Evolutionary conservation across 2,113 vertebrate species (phyloP).

Genomic region (Otocyon megalotis): DNA sequence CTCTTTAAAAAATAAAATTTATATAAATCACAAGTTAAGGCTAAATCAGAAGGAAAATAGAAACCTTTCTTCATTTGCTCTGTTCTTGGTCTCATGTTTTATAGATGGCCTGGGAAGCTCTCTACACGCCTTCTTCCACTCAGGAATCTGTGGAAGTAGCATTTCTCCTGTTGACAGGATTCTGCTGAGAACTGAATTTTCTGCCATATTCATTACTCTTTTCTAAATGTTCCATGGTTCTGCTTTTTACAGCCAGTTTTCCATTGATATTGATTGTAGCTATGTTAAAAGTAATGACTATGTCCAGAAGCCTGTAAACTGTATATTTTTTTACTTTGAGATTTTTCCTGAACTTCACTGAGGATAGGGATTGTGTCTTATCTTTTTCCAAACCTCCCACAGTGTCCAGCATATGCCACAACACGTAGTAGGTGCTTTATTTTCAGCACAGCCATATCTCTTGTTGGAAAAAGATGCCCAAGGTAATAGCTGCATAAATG

Average conservation of each 20-base stretch:
- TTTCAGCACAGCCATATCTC: not conserved
- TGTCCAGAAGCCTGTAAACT: not conserved
- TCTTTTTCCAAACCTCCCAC: not conserved
- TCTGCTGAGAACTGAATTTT: constrained; percentile 33
- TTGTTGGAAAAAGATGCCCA: not conserved
- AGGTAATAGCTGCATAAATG: too few relatives aligned
- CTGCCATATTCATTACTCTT: constrained; percentile 13
- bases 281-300: not conserved
- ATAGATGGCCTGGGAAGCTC: constrained; percentile 7
- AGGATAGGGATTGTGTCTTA: not conserved
- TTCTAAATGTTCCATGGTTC: not conserved
- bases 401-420: too few relatives aligned
- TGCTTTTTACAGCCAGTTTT: not conserved
- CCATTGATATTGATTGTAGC: not conserved
- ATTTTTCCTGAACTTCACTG: not conserved
- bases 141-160: not conserved
- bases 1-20: constrained; percentile 22
- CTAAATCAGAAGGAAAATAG: constrained; percentile 63
- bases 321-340: not conserved
- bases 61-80: constrained; percentile 58
- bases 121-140: not conserved
- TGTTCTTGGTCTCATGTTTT: constrained; percentile 53
- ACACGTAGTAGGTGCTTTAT: not conserved
- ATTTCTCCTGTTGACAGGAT: not conserved
- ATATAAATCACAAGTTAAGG: constrained; percentile 51